Evolutionary conservation across 2,797 vertebrate genomes (phyloP).

Genomic region (Parauchenoglanis ngamensis): DNA sequence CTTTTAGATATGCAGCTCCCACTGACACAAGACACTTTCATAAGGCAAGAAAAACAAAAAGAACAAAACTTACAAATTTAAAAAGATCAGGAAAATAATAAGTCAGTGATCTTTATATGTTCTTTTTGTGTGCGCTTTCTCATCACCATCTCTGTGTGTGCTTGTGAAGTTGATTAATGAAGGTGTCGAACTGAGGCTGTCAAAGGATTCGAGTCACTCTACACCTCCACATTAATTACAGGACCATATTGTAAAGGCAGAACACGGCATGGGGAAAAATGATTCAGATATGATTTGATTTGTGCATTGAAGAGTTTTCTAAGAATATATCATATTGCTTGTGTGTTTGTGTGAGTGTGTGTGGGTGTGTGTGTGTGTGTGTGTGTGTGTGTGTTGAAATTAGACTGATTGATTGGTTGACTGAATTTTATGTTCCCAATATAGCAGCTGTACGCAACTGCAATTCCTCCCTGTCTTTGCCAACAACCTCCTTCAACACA

Average conservation of each 20-base stretch:
- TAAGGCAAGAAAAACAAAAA: constrained; percentile 33
- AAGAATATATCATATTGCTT: constrained; percentile 13
- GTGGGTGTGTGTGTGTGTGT: background rate
- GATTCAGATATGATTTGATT: constrained; percentile 9
- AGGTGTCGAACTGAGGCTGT: constrained; percentile 66
- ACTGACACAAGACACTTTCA: constrained; percentile 78
- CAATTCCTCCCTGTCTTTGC: constrained; percentile 21
- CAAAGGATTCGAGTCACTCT: constrained; percentile 68
- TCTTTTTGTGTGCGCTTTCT: constrained; percentile 54
- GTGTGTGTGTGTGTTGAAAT: background rate
- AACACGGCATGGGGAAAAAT: background rate
- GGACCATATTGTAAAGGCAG: constrained; percentile 50
- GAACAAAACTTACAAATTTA: constrained; percentile 33
- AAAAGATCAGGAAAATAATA: constrained; percentile 42
- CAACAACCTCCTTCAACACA: constrained; percentile 55
- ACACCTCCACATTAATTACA: constrained; percentile 75
- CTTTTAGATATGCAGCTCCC: constrained; percentile 71
- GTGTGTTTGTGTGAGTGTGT: background rate
- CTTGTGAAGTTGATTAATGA: constrained; percentile 77
- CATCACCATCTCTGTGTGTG: constrained; percentile 43
- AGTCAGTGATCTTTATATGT: constrained; percentile 65
- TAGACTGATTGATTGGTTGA: constrained; percentile 9
- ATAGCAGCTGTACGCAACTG: constrained; percentile 5
- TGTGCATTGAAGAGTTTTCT: constrained; percentile 11
- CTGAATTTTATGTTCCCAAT: constrained; percentile 7